Base-by-base conservation (phyloP, 2,113 vertebrate species). In the Crotalus helleri region DNA sequence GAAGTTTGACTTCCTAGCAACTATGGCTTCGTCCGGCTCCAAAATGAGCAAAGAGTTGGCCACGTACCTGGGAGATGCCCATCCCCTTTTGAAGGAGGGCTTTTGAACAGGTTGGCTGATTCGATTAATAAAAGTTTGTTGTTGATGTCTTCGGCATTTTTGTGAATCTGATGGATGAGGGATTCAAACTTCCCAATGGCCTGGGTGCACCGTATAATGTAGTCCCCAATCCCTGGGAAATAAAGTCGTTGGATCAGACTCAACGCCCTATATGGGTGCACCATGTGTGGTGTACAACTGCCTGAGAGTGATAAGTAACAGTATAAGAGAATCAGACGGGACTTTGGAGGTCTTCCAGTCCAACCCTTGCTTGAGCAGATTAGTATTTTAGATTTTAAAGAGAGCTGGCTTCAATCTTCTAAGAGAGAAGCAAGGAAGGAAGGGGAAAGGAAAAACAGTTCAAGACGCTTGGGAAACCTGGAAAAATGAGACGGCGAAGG, bases 51-150 rank as follows among this genome's bases (percentile, higher is more conserved):
- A n/a, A 81, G 74, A 44, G 3, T 21, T 19, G 49, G 3, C n/a
- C 46, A 55, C 94, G 26, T 98, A 99, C 99, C 98, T 96, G 98
- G 98, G 85, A 98, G 95, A 0, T 97, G 90, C 0, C 96, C 96
- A 8, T 95, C 95, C 10, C 85, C 95, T 93, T 97, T 96, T n/a
- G 96, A 19, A 15, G n/a, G 4, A 0, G 97, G 98, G 92, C 95
- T 98, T 95, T 98, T 99, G 88, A 99, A 98, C 89, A 99, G 97
- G 93, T 99, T 98, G 81, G 98, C 93, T 23, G 97, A 97, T 93
- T 98, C 97, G 1, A 99, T 98, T 19, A 97, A 94, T 0, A 92
- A 88, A 58, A 99, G 97, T 92, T 98, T 98, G 74, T 96, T 96
- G 5, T 95, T 95, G 89, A 99, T 98, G 74, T 98, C 98, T 6